Evolutionary conservation across 2,113 vertebrate species (phyloP).

Genomic region (Ictidomys tridecemlineatus): DNA sequence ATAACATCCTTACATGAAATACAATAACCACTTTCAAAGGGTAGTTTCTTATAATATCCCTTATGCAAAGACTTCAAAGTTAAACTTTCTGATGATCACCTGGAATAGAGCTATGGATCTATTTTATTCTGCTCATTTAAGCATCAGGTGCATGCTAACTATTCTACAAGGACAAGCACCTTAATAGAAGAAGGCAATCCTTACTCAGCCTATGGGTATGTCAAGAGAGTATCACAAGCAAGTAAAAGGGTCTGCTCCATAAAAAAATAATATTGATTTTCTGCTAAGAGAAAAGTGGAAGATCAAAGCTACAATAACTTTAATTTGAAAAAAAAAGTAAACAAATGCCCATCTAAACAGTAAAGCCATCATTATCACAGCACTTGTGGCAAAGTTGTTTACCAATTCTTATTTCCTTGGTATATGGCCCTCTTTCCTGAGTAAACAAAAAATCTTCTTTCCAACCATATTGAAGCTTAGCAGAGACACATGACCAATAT

Average conservation of each 20-base stretch:
- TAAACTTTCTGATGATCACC: constrained; percentile 25
- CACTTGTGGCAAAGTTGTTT: neutral
- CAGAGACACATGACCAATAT: neutral
- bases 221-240: neutral
- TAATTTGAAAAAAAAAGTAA: neutral
- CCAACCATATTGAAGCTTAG: neutral
- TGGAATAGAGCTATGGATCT: neutral
- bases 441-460: neutral
- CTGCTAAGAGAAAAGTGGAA: neutral
- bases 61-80: constrained; percentile 22
- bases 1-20: constrained; percentile 38
- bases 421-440: neutral
- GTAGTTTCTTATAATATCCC: neutral
- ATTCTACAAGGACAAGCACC: neutral
- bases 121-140: constrained; percentile 30
- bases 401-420: neutral
- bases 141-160: neutral
- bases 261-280: neutral
- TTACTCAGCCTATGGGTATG: neutral
- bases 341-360: constrained; percentile 8
- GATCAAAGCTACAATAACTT: constrained; percentile 34
- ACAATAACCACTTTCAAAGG: neutral
- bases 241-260: neutral
- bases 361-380: constrained; percentile 4
- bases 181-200: constrained; percentile 13